phyloP scores from a whole-genome alignment of 2,888 invertebrate species.

The Amphiduros pacificus region DNA sequence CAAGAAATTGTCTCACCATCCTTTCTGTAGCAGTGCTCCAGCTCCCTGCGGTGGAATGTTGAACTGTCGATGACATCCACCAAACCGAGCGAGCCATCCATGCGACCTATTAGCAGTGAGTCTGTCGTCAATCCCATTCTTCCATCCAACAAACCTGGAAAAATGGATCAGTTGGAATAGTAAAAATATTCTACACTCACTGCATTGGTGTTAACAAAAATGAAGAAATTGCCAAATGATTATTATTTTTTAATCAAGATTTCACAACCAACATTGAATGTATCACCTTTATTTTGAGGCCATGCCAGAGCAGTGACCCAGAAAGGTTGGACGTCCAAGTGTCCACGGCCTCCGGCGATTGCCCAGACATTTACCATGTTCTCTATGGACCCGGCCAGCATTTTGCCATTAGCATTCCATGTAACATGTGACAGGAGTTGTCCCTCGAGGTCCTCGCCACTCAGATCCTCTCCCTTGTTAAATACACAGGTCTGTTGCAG shows the following conservation, averaged over 20 bases:
- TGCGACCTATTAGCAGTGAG: conserved; percentile 63
- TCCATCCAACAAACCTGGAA: conserved; percentile 50
- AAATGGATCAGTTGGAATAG: too few relatives aligned
- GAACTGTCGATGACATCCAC: conserved; percentile 48
- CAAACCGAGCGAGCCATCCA: conserved; percentile 62
- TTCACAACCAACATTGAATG: too few relatives aligned
- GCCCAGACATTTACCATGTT: conserved; percentile 67
- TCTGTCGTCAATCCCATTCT: conserved; percentile 52
- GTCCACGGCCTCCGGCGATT: conserved; percentile 61
- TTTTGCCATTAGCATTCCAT: conserved; percentile 65
- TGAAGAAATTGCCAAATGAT: too few relatives aligned
- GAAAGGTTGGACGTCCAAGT: conserved; percentile 56
- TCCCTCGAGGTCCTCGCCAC: conserved; percentile 64
- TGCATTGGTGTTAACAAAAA: too few relatives aligned
- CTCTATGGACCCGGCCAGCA: conserved; percentile 66
- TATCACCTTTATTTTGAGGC: conserved; percentile 60
- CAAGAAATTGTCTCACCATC: too few relatives aligned
- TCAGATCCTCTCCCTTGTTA: conserved; percentile 55
- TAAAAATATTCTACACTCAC: too few relatives aligned
- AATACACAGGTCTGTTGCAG: conserved; percentile 66
- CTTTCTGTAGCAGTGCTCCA: conserved; percentile 47
- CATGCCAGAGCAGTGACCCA: conserved; percentile 61
- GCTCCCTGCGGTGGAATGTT: conserved; percentile 44
- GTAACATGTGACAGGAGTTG: conserved; percentile 62
- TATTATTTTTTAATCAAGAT: too few relatives aligned